Percentiles rank a stretch among this genome's conserved stretches.
Evolutionary conservation across 2,888 invertebrate genomes (phyloP).

Genomic region (Ferdinandea cuprea): DNA sequence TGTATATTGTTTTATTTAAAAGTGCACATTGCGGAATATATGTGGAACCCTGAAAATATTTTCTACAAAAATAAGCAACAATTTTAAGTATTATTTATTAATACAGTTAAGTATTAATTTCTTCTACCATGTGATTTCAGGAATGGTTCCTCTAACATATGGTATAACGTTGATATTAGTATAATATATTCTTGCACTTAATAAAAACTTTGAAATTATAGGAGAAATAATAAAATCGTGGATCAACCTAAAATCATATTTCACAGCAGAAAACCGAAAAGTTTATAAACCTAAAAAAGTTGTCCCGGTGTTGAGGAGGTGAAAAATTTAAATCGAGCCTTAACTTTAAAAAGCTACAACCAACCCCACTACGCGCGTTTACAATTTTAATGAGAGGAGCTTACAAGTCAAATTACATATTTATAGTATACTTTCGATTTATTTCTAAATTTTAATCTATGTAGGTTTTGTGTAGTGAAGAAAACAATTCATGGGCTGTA

Average conservation of each 20-base stretch:
- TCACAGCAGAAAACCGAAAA: slow-evolving; percentile 1
- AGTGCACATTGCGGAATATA: slow-evolving; percentile 1
- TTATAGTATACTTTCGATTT: neutral
- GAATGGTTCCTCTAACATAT: neutral
- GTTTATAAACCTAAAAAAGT: slow-evolving; percentile 6
- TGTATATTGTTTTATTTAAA: slow-evolving; percentile 11
- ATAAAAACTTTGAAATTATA: slow-evolving; percentile 3
- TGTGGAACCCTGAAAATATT: neutral
- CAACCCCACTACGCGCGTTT: neutral
- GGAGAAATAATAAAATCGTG: slow-evolving; percentile 12
- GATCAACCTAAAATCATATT: slow-evolving; percentile 28
- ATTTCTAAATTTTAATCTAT: neutral
- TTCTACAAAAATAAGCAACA: slow-evolving; percentile 7
- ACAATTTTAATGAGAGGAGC: slow-evolving; percentile 12
- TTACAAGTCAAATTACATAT: neutral
- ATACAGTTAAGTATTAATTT: no score
- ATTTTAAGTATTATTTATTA: neutral
- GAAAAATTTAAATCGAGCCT: slow-evolving; percentile 5
- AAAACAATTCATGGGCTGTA: neutral
- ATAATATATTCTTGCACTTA: neutral
- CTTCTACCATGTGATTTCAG: no score
- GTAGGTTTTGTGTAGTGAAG: neutral
- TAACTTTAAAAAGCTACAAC: neutral
- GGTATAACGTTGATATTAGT: neutral
- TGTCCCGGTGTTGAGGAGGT: slow-evolving; percentile 10